Evolutionary conservation across 2,797 vertebrate genomes (phyloP).

Genomic region (Rallus crepitans): DNA sequence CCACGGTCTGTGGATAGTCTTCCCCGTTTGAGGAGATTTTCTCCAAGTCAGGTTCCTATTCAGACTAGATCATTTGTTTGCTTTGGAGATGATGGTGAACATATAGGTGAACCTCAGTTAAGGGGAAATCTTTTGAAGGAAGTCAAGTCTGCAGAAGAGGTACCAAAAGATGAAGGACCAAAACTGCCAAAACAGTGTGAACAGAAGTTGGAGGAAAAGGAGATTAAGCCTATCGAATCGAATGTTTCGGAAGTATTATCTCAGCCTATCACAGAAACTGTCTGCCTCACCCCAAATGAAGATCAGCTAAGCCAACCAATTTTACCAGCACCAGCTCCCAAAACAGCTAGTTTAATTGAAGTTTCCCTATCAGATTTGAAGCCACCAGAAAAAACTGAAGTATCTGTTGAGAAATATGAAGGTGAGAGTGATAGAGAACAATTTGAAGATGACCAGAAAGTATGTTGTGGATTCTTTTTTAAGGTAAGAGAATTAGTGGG

Average conservation of each 20-base stretch:
- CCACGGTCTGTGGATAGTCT: constrained; percentile 97
- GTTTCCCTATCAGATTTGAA: constrained; percentile 92
- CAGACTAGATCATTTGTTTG: constrained; percentile 89
- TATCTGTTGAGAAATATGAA: constrained; percentile 77
- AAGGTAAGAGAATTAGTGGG: constrained; percentile 83
- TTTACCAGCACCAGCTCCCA: constrained; percentile 75
- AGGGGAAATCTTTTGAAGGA: constrained; percentile 74
- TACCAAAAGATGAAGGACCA: constrained; percentile 62
- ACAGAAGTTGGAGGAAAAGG: constrained; percentile 59
- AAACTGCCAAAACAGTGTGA: constrained; percentile 25
- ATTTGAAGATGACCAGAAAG: constrained; percentile 89
- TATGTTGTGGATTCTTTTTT: constrained; percentile 96
- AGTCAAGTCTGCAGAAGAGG: constrained; percentile 62
- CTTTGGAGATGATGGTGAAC: constrained; percentile 86
- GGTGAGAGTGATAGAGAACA: constrained; percentile 81
- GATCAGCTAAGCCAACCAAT: constrained; percentile 79
- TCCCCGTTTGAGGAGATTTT: constrained; percentile 92
- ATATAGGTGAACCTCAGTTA: constrained; percentile 61
- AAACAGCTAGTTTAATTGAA: constrained; percentile 88
- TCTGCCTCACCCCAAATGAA: constrained; percentile 86
- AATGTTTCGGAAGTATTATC: constrained; percentile 90
- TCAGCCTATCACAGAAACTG: constrained; percentile 87
- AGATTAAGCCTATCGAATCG: constrained; percentile 84
- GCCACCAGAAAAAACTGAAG: constrained; percentile 83
- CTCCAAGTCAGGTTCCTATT: constrained; percentile 89